Evolutionary conservation across 2,113 vertebrate genomes (phyloP).

Genomic region (Microcebus tavaratra): DNA sequence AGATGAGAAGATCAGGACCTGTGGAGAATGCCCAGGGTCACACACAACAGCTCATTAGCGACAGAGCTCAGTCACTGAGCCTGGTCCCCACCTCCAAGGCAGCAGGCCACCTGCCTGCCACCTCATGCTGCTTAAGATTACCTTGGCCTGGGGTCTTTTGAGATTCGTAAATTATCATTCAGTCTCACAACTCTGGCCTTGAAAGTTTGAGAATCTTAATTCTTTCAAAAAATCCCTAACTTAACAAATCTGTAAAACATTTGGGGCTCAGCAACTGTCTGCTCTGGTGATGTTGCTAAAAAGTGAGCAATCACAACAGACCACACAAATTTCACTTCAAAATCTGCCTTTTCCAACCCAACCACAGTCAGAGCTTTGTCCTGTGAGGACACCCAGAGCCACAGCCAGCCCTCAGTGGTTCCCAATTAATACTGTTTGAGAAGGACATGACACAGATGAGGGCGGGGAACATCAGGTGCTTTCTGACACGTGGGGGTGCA

Average conservation of each 20-base stretch:
- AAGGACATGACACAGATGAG: neutral
- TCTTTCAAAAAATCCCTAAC: neutral
- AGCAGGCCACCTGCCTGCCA: neutral
- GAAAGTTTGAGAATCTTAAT: neutral
- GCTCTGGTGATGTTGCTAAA: neutral
- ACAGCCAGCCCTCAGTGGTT: neutral
- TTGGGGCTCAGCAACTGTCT: neutral
- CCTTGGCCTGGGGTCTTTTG: neutral
- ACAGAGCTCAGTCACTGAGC: neutral
- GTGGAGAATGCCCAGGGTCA: neutral
- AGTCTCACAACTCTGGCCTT: neutral
- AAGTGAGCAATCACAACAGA: slow-evolving; percentile 54
- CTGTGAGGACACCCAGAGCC: neutral
- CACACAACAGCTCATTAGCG: neutral
- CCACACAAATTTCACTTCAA: slow-evolving; percentile 13
- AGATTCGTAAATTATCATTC: neutral
- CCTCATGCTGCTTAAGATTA: neutral
- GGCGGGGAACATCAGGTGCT: neutral
- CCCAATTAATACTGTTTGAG: neutral
- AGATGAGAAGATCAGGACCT: neutral
- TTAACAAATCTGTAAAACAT: neutral
- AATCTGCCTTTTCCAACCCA: neutral
- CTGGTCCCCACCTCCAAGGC: neutral
- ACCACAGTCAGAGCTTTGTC: neutral
- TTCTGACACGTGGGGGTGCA: neutral